phyloP scores from a whole-genome alignment of 1,140 invertebrate genomes.

The Sinonovacula constricta region DNA sequence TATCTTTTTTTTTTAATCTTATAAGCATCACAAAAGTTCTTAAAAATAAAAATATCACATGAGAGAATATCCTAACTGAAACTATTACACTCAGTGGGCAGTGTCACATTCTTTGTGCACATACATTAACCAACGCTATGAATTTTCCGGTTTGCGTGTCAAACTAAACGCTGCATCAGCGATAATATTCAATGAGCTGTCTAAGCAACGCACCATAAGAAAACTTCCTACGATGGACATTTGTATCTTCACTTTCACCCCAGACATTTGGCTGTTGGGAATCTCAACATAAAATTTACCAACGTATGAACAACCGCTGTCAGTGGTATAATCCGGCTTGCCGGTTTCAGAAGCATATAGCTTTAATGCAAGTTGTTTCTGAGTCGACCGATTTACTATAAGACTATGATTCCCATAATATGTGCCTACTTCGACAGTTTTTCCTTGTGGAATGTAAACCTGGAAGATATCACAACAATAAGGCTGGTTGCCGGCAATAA shows the following conservation, averaged over 20 bases:
- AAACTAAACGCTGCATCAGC: no score
- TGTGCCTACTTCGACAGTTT: slow-evolving; percentile 2
- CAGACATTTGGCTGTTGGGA: not conserved
- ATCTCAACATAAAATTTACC: slow-evolving; percentile 29
- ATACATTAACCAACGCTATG: no score
- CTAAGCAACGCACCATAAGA: no score
- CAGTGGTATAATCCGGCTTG: slow-evolving; percentile 18
- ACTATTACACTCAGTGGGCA: no score
- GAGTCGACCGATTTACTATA: slow-evolving; percentile 17
- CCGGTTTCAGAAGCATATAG: slow-evolving; percentile 7
- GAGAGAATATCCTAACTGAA: no score
- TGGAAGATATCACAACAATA: slow-evolving; percentile 44
- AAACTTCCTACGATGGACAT: no score
- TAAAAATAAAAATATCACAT: no score
- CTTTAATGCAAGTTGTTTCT: slow-evolving; percentile 24
- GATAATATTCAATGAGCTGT: no score
- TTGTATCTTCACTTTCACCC: not conserved
- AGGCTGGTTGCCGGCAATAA: slow-evolving; percentile 16
- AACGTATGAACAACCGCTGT: slow-evolving; percentile 2
- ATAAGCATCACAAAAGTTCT: no score
- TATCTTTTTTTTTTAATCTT: no score
- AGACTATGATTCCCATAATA: not conserved
- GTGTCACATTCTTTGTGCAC: no score
- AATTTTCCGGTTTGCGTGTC: no score
- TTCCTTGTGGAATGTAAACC: not conserved